Base-by-base conservation (phyloP, 2,888 invertebrate genomes). In the Hyposoter dolosus region DNA sequence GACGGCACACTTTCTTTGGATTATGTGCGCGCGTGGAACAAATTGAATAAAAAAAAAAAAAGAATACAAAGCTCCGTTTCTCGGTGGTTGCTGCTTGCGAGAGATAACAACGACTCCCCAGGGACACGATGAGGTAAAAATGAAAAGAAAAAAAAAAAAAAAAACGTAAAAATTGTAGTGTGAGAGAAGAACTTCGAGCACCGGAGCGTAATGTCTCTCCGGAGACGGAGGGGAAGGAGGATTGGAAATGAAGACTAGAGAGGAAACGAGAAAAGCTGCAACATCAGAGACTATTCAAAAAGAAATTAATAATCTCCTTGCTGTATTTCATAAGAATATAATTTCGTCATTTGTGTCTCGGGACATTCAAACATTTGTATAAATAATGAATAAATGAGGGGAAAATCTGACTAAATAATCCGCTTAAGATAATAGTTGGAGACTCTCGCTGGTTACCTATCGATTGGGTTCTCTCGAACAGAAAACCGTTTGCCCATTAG, bases 41-140 rank as follows among this genome's bases (percentile, higher is more conserved):
- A 83, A 80, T 83, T 83, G 71, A 80, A 84, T 81, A 81, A 81
- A 19, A 68, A 17, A 56, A 66, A 66, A 66, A 40, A 76, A 12
- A 5, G 60, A 15, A 40, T 43, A 56, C 43, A 75, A 68, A 79
- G 82, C 75, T 45, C 66, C 83, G 75, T 83, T 80, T 83, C 72
- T 66, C 76, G 76, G 66, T 47, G 40, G 66, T 17, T 77, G 80
- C 79, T 79, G 79, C 71, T 53, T 83, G 66, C 66, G 68, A 72
- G 85, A 75, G 79, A 85, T 85, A 85, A 85, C 82, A 85, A 85
- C 72, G 85, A 65, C 80, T 85, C 83, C 65, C 43, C 28, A n/a
- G 85, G 66, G 83, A 65, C 32, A 56, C 45, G 69, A 78, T 78
- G 69, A 78, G 56, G 56, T 56, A 78, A 56, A 78, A 78, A 65